Base-by-base conservation (phyloP, 2,797 vertebrate species). In the Ispidina lecontei region DNA sequence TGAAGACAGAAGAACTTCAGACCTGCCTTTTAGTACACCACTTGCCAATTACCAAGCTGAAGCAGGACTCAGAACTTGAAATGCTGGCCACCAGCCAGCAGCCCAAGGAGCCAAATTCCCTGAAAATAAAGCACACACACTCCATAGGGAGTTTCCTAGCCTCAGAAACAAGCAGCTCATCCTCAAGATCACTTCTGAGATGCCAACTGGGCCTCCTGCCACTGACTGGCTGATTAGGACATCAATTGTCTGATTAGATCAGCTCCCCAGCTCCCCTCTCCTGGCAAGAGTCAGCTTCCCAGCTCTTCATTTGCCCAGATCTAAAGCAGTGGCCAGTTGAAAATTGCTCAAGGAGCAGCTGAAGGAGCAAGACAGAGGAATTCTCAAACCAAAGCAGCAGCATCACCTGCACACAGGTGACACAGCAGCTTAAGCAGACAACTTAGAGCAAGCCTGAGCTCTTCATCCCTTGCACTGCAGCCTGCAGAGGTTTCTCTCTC, bases 391-490 rank as follows among this genome's bases (percentile, higher is more conserved):
- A 12, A 10, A 39, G 8, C 51, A 44, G 9, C 1, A 33, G 13
- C 0, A 4, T n/a, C 75, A 74, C 49, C 52, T 23, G 33, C 68
- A 65, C 18, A 9, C 6, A 52, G 21, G 7, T 7, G 12, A 10
- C 8, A 25, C 0, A 3, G 10, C 39, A 72, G 52, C n/a, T 51
- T 23, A 9, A 58, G 49, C 54, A 41, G 16, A 2, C 7, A 62
- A 8, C 25, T n/a, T 7, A 6, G 0, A 59, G 55, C 31, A 29
- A 44, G 14, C 21, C 54, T 1, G 1, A n/a, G 25, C 3, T 3
- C 5, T 6, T 26, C 4, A 17, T 19, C 9, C 23, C 39, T 13
- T 35, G 33, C 47, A 26, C 13, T 12, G 17, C 64, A 69, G n/a
- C 39, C 49, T 49, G 33, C 15, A 63, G 6, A 28, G 51, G 9